Base-by-base conservation (phyloP, 2,797 vertebrate species). In the Apodemus agrarius region DNA sequence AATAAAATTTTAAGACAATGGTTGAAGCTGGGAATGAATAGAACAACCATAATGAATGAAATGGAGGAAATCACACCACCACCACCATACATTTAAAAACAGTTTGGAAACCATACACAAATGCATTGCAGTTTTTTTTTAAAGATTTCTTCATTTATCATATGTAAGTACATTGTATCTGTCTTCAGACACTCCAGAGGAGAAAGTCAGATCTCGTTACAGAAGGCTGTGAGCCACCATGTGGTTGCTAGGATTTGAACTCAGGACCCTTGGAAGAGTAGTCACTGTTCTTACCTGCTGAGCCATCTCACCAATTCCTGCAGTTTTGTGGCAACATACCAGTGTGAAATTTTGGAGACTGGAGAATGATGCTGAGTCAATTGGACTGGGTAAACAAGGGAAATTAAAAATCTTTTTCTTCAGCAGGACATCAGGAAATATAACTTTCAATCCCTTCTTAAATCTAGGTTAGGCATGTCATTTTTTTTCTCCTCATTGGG, bases 11-110 rank as follows among this genome's bases (percentile, higher is more conserved):
- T 69, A 67, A 90, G 34, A 90, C 5, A 40, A 13, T 26, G 6
- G 16, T 19, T 52, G 4, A 87, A 12, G 57, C 2, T 46, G 13
- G 54, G 3, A 91, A 5, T 85, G 11, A 95, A 95, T 89, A 83
- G 85, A 88, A 54, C 82, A 2, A 92, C 72, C 37, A 79, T 49
- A 49, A 63, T 74, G 24, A 95, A 76, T 75, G 12, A 84, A 76
- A 88, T 95, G 57, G 31, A n/a, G 10, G n/a, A 43, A n/a, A 72
- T 81, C 4, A 61, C 0, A 87, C 2, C 95, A 63, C 1, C 26
- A 22, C 65, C 3, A 86, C n/a, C n/a, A n/a, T 52, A 49, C 34
- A 87, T 29, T 81, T 40, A 75, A 84, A 63, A 26, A 34, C 6
- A 59, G 37, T 63, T n/a, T 85, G 24, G 80, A 65, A 86, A 52